A percentile compares a stretch with the other conserved stretches of the same genome.
Conservation (phyloP, 2,113 vertebrate genomes). For the Zosterops japonicus region DNA sequence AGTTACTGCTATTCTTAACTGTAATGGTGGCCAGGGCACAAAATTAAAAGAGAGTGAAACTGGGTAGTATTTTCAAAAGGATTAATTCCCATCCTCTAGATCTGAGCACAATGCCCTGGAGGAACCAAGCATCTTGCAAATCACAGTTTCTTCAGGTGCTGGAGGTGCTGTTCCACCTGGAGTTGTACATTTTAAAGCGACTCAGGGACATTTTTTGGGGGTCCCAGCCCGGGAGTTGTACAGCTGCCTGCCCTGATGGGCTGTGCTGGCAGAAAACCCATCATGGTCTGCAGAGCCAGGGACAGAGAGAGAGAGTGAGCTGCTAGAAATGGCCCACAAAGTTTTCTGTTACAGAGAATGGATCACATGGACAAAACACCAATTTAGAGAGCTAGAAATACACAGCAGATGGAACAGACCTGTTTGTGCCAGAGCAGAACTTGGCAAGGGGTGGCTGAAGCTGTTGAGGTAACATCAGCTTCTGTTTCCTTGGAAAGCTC, state of each 20-base stretch:
- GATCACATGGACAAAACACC: not conserved
- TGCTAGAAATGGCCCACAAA: not conserved
- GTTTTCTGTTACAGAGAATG: not conserved
- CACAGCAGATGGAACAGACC: slow-evolving; percentile 29
- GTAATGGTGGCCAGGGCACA: not conserved
- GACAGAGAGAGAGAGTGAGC: not conserved
- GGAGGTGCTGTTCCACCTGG: not conserved
- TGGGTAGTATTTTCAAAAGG: not conserved
- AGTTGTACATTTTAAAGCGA: not conserved
- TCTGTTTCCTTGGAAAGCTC: not conserved
- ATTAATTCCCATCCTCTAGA: not conserved
- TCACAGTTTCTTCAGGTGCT: not conserved
- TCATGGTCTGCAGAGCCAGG: not conserved
- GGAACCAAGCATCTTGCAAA: not conserved
- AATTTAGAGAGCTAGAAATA: slow-evolving; percentile 18
- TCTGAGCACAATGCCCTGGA: not conserved
- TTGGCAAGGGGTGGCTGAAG: slow-evolving; percentile 10
- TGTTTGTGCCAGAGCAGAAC: slow-evolving; percentile 26
- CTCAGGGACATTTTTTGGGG: not conserved
- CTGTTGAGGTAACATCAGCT: slow-evolving; percentile 16
- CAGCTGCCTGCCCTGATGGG: not conserved
- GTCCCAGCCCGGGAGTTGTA: not conserved
- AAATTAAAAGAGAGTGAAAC: not conserved
- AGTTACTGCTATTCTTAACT: not conserved
- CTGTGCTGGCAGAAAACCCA: not conserved